Evolutionary conservation across 2,113 vertebrate species (phyloP).

Genomic region (Pseudorasbora parva): DNA sequence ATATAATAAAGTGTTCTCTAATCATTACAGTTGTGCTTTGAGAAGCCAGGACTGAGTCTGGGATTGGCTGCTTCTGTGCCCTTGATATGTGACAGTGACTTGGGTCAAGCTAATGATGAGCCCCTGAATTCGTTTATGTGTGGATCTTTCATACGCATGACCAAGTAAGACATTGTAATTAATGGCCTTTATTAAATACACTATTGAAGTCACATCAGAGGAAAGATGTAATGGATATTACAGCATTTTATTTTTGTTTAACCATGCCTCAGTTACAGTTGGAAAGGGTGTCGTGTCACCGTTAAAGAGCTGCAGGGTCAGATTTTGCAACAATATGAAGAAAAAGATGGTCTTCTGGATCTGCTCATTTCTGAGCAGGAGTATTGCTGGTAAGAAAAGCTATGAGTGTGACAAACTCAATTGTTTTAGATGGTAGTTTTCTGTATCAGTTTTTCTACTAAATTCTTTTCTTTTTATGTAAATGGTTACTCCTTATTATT

Average conservation of each 20-base stretch:
- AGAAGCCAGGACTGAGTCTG: constrained; percentile 61
- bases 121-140: constrained; percentile 75
- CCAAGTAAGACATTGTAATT: constrained; percentile 76
- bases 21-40: constrained; percentile 75
- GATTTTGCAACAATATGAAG: constrained; percentile 57
- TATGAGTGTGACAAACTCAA: neutral
- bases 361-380: constrained; percentile 83
- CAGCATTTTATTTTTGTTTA: neutral
- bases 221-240: neutral
- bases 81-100: constrained; percentile 77
- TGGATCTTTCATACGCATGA: constrained; percentile 82
- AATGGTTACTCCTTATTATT: too few species aligned
- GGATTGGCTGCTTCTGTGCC: constrained; percentile 79
- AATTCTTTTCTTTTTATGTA: too few species aligned
- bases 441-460: too few species aligned
- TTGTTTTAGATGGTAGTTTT: neutral
- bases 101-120: constrained; percentile 81
- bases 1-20: neutral
- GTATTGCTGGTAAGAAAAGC: constrained; percentile 75
- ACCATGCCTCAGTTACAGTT: constrained; percentile 72
- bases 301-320: constrained; percentile 78
- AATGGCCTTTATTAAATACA: neutral
- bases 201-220: neutral
- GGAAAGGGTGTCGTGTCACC: constrained; percentile 83
- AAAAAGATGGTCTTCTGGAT: constrained; percentile 69